Conservation (phyloP, 2,113 vertebrate species). For the Nyctereutes procyonoides region DNA sequence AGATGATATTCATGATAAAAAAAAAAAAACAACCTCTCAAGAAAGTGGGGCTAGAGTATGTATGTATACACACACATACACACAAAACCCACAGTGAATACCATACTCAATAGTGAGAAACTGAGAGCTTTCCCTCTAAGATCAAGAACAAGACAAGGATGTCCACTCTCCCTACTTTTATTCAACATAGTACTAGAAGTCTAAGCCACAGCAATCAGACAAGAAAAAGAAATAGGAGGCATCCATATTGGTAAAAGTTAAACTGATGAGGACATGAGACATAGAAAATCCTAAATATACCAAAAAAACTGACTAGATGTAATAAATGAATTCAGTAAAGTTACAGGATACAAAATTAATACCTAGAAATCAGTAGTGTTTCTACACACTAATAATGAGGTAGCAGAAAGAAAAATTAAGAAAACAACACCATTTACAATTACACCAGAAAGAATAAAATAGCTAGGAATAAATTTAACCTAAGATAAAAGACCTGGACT, state of each 20-base stretch:
- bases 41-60: neutral
- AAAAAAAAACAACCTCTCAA: neutral
- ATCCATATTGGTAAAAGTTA: neutral
- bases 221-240: neutral
- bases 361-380: neutral
- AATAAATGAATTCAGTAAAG: neutral
- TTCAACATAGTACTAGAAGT: neutral
- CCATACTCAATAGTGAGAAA: neutral
- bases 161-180: neutral
- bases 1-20: neutral
- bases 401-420: neutral
- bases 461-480: neutral
- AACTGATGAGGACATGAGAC: neutral
- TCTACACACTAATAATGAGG: neutral
- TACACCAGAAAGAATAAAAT: neutral
- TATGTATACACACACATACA: neutral
- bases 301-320: neutral
- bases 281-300: neutral
- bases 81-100: neutral
- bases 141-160: neutral
- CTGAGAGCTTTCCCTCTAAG: neutral
- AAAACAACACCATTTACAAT: neutral
- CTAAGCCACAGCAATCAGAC: neutral
- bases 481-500: neutral
- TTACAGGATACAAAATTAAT: neutral